A percentile compares a stretch with the other conserved stretches of the same genome.
Evolutionary conservation across 2,113 vertebrate genomes (phyloP).

Genomic region (Balaenoptera acutorostrata): DNA sequence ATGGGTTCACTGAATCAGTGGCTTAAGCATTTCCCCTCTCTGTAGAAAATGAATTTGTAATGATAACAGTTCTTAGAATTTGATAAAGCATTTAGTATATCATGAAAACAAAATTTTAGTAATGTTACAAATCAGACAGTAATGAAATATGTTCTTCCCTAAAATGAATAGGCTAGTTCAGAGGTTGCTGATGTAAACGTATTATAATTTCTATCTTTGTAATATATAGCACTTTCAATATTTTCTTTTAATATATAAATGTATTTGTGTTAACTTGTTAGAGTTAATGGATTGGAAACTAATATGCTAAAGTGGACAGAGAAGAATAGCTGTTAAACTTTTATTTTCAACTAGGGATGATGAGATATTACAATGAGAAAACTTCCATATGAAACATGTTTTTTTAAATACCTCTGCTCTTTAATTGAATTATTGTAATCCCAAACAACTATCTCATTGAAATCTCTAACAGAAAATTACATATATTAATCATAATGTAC

Average conservation of each 20-base stretch:
- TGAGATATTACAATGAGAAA: not conserved
- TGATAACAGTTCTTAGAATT: not conserved
- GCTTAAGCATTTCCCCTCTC: not conserved
- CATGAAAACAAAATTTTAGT: not conserved
- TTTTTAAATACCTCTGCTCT: not conserved
- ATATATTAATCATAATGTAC: not conserved
- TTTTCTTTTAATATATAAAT: not conserved
- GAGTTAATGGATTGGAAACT: slow-evolving; percentile 48
- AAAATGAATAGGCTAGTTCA: not conserved
- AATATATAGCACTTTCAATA: not conserved
- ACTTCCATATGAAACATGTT: not conserved
- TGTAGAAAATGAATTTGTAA: not conserved
- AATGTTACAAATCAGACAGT: not conserved
- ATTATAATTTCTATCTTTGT: not conserved
- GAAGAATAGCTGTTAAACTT: not conserved
- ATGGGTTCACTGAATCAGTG: not conserved
- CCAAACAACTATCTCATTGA: not conserved
- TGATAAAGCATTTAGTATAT: not conserved
- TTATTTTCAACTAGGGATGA: not conserved
- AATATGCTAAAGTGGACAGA: not conserved
- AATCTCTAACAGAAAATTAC: not conserved
- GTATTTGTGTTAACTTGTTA: slow-evolving; percentile 29
- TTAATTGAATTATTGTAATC: not conserved
- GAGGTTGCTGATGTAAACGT: not conserved
- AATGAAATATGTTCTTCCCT: not conserved